A percentile compares a stretch with the other conserved stretches of the same genome.
These are phyloP conservation scores for Lepidurus packardi DNA, from an alignment of 1,140 invertebrate genomes.

Conservation along the genomic window DNA sequence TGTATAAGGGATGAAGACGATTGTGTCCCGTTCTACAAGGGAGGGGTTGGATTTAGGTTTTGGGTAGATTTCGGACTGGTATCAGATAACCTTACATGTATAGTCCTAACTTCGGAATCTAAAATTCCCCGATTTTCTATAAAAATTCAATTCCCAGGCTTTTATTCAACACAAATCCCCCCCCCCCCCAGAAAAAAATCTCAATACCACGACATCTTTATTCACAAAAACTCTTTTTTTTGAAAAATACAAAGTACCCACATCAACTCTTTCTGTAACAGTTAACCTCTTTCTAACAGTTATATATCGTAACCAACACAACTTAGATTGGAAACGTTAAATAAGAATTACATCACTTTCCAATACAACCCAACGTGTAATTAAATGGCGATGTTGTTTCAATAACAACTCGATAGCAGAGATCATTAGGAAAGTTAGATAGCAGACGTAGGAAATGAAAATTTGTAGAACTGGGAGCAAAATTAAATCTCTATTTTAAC, in stretches of 20 bases:
- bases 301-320: background rate
- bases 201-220: background rate
- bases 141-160: conserved; percentile 10
- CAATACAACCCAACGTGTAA: too few species aligned
- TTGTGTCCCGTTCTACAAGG: background rate
- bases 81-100: conserved; percentile 11
- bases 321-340: too few species aligned
- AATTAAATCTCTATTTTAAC: too few species aligned
- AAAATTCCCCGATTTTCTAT: background rate
- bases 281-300: background rate
- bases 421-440: too few species aligned
- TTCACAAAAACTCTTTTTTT: background rate
- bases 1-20: conserved; percentile 7
- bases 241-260: too few species aligned
- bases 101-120: background rate
- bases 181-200: background rate
- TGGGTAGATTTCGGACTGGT: background rate
- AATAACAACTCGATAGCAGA: too few species aligned
- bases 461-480: too few species aligned
- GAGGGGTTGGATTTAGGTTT: background rate
- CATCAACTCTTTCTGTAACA: too few species aligned
- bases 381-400: too few species aligned
- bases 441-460: too few species aligned
- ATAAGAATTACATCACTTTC: too few species aligned
- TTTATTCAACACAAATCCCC: conserved; percentile 8